phyloP scores from a whole-genome alignment of 2,888 invertebrate genomes.

The Metallyticus violacea region DNA sequence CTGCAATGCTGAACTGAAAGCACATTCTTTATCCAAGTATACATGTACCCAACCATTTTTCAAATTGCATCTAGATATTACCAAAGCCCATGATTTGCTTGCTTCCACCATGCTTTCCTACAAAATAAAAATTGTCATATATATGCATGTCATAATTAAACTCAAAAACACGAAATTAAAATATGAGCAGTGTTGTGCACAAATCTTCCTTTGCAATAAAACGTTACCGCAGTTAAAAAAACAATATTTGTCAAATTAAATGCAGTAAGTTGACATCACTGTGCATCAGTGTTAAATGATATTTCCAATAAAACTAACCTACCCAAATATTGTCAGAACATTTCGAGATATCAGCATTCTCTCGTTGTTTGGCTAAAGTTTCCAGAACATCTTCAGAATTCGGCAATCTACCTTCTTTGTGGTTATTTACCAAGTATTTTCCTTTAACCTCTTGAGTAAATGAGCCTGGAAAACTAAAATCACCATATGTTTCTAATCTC shows the following conservation, averaged over 20 bases:
- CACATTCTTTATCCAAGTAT: not conserved
- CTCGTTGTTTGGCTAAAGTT: not conserved
- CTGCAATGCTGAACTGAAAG: not conserved
- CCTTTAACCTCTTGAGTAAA: not conserved
- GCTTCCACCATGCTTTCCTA: not conserved
- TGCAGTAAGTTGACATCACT: no score
- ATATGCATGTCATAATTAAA: not conserved
- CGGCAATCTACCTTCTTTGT: no score
- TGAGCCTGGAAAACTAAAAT: not conserved
- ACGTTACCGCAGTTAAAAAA: no score
- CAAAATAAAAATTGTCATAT: not conserved
- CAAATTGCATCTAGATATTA: not conserved
- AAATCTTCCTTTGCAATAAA: no score
- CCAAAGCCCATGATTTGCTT: not conserved
- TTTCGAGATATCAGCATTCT: not conserved
- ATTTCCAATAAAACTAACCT: not conserved
- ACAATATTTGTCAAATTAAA: no score
- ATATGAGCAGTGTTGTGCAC: no score
- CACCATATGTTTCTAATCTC: not conserved
- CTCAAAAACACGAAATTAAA: no score
- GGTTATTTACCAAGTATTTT: no score
- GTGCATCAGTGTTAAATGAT: no score
- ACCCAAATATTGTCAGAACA: not conserved
- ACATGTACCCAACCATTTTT: not conserved
- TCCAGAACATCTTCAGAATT: not conserved